Conservation (phyloP, 92 coral and sea anemone genomes). For the Desmophyllum pertusum region DNA sequence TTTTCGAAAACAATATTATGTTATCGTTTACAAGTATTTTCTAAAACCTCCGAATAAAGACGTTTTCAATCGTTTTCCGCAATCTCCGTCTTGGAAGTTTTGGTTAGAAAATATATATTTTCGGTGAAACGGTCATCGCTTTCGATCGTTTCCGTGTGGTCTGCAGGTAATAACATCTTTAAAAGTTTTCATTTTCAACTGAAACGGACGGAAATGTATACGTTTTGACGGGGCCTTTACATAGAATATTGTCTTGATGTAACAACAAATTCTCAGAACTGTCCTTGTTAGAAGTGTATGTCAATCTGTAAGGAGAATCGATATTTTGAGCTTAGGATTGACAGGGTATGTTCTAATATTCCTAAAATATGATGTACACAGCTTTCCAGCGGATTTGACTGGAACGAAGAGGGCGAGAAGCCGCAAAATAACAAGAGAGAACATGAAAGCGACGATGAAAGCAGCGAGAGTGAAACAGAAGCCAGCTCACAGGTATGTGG, state of each 20-base stretch:
- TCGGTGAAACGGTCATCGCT: background rate
- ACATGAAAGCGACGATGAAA: slow-evolving; percentile 57
- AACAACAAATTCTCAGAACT: background rate
- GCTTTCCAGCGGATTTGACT: slow-evolving; percentile 89
- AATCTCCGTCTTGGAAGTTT: background rate
- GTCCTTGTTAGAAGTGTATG: background rate
- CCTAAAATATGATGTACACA: background rate
- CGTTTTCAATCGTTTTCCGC: background rate
- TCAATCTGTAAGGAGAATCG: background rate
- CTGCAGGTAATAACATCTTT: too few relatives aligned
- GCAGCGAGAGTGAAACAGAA: slow-evolving; percentile 89
- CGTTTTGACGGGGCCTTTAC: too few relatives aligned
- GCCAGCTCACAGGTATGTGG: slow-evolving; percentile 73
- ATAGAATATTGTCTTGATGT: too few relatives aligned
- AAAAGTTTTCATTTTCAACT: too few relatives aligned
- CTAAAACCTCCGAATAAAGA: background rate
- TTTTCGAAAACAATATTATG: background rate
- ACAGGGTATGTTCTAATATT: background rate
- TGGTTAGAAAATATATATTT: too few relatives aligned
- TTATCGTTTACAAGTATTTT: background rate
- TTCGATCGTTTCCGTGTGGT: too few relatives aligned
- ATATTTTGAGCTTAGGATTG: background rate
- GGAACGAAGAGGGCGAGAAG: slow-evolving; percentile 52
- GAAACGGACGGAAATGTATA: too few relatives aligned
- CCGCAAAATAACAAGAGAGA: slow-evolving; percentile 38